Base-by-base conservation (phyloP, 2,888 invertebrate species). In the Carpatolechia fugitivella region DNA sequence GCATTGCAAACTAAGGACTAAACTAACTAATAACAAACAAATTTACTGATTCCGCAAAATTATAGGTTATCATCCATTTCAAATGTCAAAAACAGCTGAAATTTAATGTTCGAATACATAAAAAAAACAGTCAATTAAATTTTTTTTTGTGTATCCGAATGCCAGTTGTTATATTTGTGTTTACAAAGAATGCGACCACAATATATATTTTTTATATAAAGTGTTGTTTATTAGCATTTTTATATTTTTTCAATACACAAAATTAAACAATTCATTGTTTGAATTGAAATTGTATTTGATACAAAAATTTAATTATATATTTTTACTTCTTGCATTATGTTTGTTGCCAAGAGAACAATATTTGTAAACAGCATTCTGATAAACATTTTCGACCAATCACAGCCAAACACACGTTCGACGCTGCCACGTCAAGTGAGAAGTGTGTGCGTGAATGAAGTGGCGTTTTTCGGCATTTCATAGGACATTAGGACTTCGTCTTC, bases 371-470 rank as follows among this genome's bases (percentile, higher is more conserved):
- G 31, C 7, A 24, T 49, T 13, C 67, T 74, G 77, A 79, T 73
- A 68, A 66, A 66, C 30, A 60, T 60, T 54, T 55, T 61, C 70
- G 72, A 82, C 93, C 93, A 93, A 93, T 93, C 91, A 90, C 76
- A 81, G 82, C 72, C 78, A 77, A 76, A 88, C 92, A 91, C 93
- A 94, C 93, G 92, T 91, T 91, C 90, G 88, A 91, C 90, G 90
- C 88, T 93, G 93, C 93, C 93, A 93, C 93, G 93, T 93, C 92
- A 87, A 89, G 76, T 82, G 72, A 71, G 76, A 78, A 69, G 74
- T 75, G 63, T 65, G 66, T 65, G 65, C 63, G 81, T 78, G 82
- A 86, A 81, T 81, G 85, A 86, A 88, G 85, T 87, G 81, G 87
- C 89, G 63, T 73, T 78, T 72, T 83, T 85, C 83, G 83, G 84